Evolutionary conservation across 2,113 vertebrate species (phyloP).

Genomic region (Sinosuthora webbiana): DNA sequence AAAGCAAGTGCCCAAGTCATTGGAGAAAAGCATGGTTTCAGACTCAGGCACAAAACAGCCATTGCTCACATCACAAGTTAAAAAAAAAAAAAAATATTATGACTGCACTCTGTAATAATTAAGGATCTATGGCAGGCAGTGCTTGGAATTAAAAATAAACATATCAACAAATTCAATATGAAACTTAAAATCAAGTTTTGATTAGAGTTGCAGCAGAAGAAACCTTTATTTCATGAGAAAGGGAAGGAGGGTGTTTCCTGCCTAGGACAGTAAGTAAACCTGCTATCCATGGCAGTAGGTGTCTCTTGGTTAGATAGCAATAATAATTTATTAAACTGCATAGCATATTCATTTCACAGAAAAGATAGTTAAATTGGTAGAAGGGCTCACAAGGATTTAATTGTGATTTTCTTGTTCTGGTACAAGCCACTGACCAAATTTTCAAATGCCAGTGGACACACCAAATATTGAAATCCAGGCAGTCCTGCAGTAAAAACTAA

Average conservation of each 20-base stretch:
- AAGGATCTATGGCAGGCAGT: neutral
- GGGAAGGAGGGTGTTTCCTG: neutral
- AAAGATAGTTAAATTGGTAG: neutral
- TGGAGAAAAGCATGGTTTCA: neutral
- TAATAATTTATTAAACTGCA: neutral
- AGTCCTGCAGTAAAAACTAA: neutral
- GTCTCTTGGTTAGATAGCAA: neutral
- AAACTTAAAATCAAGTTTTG: neutral
- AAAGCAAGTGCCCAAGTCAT: neutral
- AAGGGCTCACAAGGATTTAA: neutral
- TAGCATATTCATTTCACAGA: neutral
- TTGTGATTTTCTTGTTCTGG: neutral
- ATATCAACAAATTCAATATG: neutral
- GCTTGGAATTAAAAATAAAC: neutral
- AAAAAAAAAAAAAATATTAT: neutral
- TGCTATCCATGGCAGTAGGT: neutral
- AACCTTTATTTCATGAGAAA: neutral
- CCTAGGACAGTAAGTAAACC: neutral
- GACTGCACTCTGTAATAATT: neutral
- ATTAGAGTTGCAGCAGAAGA: neutral
- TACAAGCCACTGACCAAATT: neutral
- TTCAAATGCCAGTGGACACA: neutral
- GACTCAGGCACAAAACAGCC: neutral
- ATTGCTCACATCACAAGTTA: neutral
- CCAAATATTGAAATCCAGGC: neutral